Base-by-base conservation (phyloP, 1,140 invertebrate genomes). In the Hesperophylax magnus region DNA sequence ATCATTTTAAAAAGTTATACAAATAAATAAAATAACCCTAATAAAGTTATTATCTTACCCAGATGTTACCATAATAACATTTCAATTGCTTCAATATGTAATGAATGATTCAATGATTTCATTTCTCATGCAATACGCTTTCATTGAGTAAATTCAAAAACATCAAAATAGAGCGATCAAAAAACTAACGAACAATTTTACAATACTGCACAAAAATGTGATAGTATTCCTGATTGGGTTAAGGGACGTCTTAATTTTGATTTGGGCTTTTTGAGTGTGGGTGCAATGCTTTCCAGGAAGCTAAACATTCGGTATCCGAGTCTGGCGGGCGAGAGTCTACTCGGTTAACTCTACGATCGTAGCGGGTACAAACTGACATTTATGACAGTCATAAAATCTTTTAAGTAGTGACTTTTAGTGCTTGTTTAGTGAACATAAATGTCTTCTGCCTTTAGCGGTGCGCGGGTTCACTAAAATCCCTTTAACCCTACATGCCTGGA, bases 371-470 rank as follows among this genome's bases (percentile, higher is more conserved):
- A 90, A 89, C 89, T 90, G 89, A 90, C 89, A 88, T 90, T 90
- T 90, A 90, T 89, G 88, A 90, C 86, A 87, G 88, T 88, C 88
- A 89, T 90, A 90, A 90, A 90, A 89, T 89, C 89, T 88, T 88
- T 90, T 89, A 89, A 90, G 89, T 87, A 89, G 88, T 90, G 89
- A 90, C 89, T 90, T 90, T 90, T 90, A 90, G 88, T 90, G 90
- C 89, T 90, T 90, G 89, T 90, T 90, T 90, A 90, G 89, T 90
- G 89, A 89, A 90, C 89, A 90, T 90, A 90, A 90, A 90, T 90
- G 89, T 90, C 89, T 84, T 81, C 80, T 79, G 79, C 79, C 78
- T 84, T 84, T 84, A 81, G 82, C 78, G 78, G 79, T 71, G 79
- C 76, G 60, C 69, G 65, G 56, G 74, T 24, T 34, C 78, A 81